Percentiles rank a stretch among this genome's conserved stretches.
phyloP scores from a whole-genome alignment of 2,797 vertebrate species.

The Diglossa cyanea region DNA sequence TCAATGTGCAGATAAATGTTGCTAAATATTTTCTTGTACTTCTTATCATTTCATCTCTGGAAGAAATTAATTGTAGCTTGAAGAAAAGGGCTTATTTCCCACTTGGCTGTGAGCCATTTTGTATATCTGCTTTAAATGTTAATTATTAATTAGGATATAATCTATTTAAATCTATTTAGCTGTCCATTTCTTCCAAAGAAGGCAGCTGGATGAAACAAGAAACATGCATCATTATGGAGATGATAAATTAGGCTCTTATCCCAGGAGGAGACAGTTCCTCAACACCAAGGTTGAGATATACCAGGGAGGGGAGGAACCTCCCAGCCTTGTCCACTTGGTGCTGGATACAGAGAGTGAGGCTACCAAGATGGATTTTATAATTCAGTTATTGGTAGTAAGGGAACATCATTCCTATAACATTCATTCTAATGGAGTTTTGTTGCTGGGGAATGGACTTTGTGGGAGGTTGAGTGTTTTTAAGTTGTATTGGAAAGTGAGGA shows the following conservation, averaged over 20 bases:
- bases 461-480: neutral
- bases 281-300: neutral
- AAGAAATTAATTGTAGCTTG: constrained; percentile 26
- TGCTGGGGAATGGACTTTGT: neutral
- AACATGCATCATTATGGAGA: constrained; percentile 11
- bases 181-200: constrained; percentile 8
- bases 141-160: constrained; percentile 51
- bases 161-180: constrained; percentile 38
- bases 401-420: neutral
- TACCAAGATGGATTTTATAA: neutral
- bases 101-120: constrained; percentile 21
- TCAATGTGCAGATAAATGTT: neutral
- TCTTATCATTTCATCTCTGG: constrained; percentile 12
- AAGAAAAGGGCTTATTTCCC: constrained; percentile 21
- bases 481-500: neutral
- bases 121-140: constrained; percentile 43
- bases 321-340: neutral
- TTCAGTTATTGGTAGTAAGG: neutral
- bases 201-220: constrained; percentile 10
- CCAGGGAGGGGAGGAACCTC: neutral
- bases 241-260: constrained; percentile 21
- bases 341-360: neutral
- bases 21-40: constrained; percentile 21
- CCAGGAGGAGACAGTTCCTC: neutral
- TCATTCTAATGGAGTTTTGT: neutral